Percentiles rank a stretch among this genome's conserved stretches.
Conservation (phyloP, 2,888 invertebrate species). For the Gryllus longicercus region DNA sequence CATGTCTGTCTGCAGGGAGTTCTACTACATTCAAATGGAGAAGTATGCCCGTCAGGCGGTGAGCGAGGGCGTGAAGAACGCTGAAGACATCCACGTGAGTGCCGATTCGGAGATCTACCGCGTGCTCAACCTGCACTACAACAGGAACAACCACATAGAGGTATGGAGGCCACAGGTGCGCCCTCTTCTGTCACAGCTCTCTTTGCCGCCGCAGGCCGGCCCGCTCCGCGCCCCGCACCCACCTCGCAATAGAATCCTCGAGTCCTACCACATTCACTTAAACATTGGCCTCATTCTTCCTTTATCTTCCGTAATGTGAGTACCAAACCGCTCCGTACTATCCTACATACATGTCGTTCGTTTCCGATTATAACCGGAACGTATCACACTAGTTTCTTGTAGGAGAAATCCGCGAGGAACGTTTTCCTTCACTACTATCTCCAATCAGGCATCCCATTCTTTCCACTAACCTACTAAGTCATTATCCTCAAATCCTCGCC, state of each 20-base stretch:
- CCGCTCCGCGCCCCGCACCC: not conserved
- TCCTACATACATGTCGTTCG: too few relatives aligned
- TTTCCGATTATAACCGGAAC: too few relatives aligned
- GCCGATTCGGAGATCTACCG: constrained; percentile 96
- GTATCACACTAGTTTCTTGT: too few relatives aligned
- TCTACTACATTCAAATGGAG: constrained; percentile 99
- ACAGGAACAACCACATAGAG: constrained; percentile 95
- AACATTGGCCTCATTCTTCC: too few relatives aligned
- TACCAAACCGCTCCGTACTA: too few relatives aligned
- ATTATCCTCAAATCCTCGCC: too few relatives aligned
- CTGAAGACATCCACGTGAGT: constrained; percentile 90
- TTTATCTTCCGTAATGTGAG: too few relatives aligned
- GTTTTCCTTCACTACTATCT: too few relatives aligned
- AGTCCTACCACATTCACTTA: too few relatives aligned
- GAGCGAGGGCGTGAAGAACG: constrained; percentile 89
- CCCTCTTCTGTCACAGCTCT: constrained; percentile 41
- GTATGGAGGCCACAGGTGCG: constrained; percentile 71
- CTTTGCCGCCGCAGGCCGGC: constrained; percentile 7
- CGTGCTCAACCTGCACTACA: constrained; percentile 97
- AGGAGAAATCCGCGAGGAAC: too few relatives aligned
- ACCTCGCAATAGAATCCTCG: not conserved
- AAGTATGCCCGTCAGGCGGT: constrained; percentile 98
- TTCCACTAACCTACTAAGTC: too few relatives aligned
- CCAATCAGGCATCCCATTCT: too few relatives aligned
- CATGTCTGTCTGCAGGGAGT: constrained; percentile 70